Conservation (phyloP, 2,888 invertebrate genomes). For the Cylindroiulus punctatus region DNA sequence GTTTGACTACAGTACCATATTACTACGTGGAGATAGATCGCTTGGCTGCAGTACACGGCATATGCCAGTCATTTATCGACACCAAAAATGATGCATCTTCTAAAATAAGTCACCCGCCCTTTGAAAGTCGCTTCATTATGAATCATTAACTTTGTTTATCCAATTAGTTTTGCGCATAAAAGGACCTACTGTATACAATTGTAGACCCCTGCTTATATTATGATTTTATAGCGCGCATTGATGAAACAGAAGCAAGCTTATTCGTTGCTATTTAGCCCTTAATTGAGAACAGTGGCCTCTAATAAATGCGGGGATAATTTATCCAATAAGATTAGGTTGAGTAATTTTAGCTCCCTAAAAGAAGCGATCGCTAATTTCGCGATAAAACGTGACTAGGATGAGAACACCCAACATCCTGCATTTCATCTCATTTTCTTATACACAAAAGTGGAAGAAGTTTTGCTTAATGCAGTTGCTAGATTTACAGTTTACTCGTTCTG, state of each 20-base stretch:
- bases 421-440: constrained; percentile 30
- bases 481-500: background rate
- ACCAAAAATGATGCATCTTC: background rate
- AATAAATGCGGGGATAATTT: constrained; percentile 34
- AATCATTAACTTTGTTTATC: constrained; percentile 7
- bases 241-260: background rate
- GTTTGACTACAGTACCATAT: background rate
- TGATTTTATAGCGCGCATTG: background rate
- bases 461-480: background rate
- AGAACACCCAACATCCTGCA: background rate
- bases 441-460: constrained; percentile 25
- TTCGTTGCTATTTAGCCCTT: background rate
- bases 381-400: constrained; percentile 40
- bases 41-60: no score
- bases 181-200: no score
- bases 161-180: background rate
- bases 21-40: background rate
- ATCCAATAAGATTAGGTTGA: constrained; percentile 38
- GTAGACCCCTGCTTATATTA: background rate
- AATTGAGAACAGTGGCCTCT: constrained; percentile 36
- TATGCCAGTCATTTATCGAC: background rate
- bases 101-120: background rate
- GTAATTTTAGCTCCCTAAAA: constrained; percentile 28
- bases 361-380: constrained; percentile 43
- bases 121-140: background rate